These are phyloP conservation scores for Epinotia bilunana DNA, from an alignment of 2,888 invertebrate genomes.

Conservation along the genomic window DNA sequence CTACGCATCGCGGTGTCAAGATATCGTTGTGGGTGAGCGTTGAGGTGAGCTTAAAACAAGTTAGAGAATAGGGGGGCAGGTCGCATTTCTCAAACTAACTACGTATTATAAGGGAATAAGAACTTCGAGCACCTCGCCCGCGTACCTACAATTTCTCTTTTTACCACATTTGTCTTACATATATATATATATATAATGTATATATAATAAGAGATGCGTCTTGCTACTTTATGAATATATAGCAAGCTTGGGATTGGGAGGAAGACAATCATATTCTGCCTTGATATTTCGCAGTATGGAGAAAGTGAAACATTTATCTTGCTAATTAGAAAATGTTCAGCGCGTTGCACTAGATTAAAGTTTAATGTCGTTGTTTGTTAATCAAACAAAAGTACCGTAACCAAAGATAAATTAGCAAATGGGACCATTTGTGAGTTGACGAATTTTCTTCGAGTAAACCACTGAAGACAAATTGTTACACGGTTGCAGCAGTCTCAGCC, in stretches of 20 bases:
- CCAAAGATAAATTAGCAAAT: neutral
- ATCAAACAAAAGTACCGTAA: neutral
- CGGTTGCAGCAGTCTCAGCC: neutral
- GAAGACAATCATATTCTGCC: slow-evolving; percentile 5
- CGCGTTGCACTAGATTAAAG: neutral
- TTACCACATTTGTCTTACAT: neutral
- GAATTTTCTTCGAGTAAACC: neutral
- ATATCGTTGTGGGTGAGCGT: too few relatives aligned
- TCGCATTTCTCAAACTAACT: too few relatives aligned
- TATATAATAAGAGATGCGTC: neutral
- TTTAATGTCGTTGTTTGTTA: neutral
- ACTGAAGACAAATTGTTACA: neutral
- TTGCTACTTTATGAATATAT: slow-evolving; percentile 9
- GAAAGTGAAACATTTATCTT: neutral
- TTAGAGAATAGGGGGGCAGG: too few relatives aligned
- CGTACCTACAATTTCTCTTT: slow-evolving; percentile 8
- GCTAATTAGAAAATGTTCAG: neutral
- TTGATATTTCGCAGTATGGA: neutral
- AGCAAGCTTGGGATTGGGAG: slow-evolving; percentile 5
- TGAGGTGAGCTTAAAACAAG: too few relatives aligned
- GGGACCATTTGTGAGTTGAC: neutral
- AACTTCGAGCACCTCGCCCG: too few relatives aligned
- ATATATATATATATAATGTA: too few relatives aligned
- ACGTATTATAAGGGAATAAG: too few relatives aligned
- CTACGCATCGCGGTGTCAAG: too few relatives aligned